A percentile compares a stretch with the other conserved stretches of the same genome.
Evolutionary conservation across 2,797 vertebrate genomes (phyloP).

Genomic region (Leucoraja ocellata): DNA sequence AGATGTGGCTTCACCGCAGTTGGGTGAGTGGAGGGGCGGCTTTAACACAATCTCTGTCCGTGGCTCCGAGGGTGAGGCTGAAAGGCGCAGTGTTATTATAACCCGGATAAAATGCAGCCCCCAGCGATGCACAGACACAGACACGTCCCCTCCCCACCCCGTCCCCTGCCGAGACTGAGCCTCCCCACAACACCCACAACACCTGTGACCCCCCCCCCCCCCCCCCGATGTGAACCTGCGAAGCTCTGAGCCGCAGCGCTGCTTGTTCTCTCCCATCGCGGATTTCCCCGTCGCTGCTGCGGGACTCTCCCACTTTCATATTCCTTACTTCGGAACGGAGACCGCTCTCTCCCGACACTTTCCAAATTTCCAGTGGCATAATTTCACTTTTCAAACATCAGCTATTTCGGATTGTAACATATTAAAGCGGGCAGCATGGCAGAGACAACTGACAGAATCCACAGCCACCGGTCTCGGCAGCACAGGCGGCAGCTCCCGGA

Average conservation of each 20-base stretch:
- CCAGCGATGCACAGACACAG: neutral
- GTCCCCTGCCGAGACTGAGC: neutral
- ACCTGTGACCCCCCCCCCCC: too few relatives aligned
- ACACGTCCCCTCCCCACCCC: too few relatives aligned
- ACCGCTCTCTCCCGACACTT: neutral
- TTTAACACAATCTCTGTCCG: neutral
- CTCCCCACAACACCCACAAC: too few relatives aligned
- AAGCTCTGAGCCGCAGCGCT: neutral
- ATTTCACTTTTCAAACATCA: slow-evolving; percentile 7
- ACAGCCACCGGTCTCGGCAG: too few relatives aligned
- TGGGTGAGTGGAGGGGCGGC: neutral
- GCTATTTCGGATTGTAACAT: too few relatives aligned
- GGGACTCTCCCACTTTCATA: neutral
- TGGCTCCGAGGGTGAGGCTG: neutral
- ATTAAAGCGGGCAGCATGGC: too few relatives aligned
- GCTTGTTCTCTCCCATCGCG: neutral
- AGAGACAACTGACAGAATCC: too few relatives aligned
- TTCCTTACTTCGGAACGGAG: neutral
- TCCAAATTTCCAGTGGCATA: neutral
- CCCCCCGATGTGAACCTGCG: too few relatives aligned
- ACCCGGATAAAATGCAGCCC: neutral
- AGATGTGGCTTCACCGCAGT: neutral
- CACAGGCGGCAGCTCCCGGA: too few relatives aligned
- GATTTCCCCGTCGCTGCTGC: neutral
- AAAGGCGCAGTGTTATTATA: neutral